Conservation (phyloP, 1,140 invertebrate species). For the Condylostylus longicornis region DNA sequence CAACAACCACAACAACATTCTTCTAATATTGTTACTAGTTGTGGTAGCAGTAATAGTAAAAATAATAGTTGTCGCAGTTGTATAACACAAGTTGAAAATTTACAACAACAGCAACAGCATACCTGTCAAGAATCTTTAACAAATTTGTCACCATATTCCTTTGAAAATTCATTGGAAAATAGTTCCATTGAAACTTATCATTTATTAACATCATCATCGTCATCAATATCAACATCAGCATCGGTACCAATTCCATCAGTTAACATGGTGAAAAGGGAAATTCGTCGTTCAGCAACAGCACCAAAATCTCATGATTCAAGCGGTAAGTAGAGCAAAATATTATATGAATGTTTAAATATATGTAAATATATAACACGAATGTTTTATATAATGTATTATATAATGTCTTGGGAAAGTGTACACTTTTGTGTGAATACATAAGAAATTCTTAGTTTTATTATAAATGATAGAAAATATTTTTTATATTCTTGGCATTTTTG, state of each 20-base stretch:
- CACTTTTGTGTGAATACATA: too few relatives aligned
- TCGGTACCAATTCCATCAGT: constrained; percentile 11
- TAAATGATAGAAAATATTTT: too few relatives aligned
- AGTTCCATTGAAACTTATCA: not conserved
- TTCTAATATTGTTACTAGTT: not conserved
- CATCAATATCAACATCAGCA: constrained; percentile 9
- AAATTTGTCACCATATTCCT: not conserved
- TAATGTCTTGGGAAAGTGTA: too few relatives aligned
- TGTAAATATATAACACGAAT: too few relatives aligned
- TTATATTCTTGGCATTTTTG: too few relatives aligned
- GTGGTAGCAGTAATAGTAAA: not conserved
- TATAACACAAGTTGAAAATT: constrained; percentile 7
- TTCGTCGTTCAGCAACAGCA: constrained; percentile 30
- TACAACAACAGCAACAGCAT: constrained; percentile 9
- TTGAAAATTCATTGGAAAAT: not conserved
- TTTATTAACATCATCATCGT: constrained; percentile 6
- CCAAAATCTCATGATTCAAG: constrained; percentile 28
- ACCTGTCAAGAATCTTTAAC: not conserved
- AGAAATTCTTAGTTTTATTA: too few relatives aligned
- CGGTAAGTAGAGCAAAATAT: constrained; percentile 14
- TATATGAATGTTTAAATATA: not conserved
- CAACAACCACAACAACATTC: constrained; percentile 7
- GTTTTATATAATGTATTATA: too few relatives aligned
- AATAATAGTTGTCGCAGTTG: constrained; percentile 1
- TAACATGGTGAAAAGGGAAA: constrained; percentile 29